Evolutionary conservation across 2,113 vertebrate genomes (phyloP).

Genomic region (Otolemur garnettii): DNA sequence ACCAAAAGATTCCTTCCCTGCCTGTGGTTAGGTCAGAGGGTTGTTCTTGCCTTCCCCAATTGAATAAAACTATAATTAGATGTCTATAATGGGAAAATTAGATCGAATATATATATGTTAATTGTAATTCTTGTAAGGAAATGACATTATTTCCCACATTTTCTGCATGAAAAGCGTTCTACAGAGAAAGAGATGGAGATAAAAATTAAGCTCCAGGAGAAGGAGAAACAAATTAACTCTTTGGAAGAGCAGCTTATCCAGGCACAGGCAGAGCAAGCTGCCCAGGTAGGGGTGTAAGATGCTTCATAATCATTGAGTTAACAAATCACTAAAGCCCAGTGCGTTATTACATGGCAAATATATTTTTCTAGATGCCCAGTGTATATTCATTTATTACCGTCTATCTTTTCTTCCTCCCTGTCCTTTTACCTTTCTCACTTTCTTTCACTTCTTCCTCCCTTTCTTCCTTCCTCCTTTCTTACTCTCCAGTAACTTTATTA

Average conservation of each 20-base stretch:
- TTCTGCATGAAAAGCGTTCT: slow-evolving; percentile 66
- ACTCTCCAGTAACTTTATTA: neutral
- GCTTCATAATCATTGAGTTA: neutral
- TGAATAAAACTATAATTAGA: slow-evolving; percentile 52
- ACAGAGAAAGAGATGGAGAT: slow-evolving; percentile 81
- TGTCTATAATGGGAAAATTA: slow-evolving; percentile 1
- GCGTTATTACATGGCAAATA: neutral
- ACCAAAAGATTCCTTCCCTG: neutral
- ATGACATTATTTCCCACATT: slow-evolving; percentile 38
- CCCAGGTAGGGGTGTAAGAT: slow-evolving; percentile 86
- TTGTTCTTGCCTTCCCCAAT: neutral
- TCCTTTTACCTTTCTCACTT: too few relatives aligned
- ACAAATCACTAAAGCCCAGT: neutral
- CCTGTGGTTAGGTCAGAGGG: neutral
- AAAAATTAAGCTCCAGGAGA: slow-evolving; percentile 88
- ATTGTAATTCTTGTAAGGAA: slow-evolving; percentile 51
- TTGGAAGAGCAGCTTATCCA: slow-evolving; percentile 89
- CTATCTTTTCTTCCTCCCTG: too few relatives aligned
- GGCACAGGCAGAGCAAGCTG: slow-evolving; percentile 85
- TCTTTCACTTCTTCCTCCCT: too few relatives aligned
- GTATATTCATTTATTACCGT: too few relatives aligned
- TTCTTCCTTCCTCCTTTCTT: too few relatives aligned
- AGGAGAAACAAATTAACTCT: slow-evolving; percentile 84
- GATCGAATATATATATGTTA: neutral
- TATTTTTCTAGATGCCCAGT: neutral